phyloP scores from a whole-genome alignment of 2,888 invertebrate species.

The Parochlus steinenii region DNA sequence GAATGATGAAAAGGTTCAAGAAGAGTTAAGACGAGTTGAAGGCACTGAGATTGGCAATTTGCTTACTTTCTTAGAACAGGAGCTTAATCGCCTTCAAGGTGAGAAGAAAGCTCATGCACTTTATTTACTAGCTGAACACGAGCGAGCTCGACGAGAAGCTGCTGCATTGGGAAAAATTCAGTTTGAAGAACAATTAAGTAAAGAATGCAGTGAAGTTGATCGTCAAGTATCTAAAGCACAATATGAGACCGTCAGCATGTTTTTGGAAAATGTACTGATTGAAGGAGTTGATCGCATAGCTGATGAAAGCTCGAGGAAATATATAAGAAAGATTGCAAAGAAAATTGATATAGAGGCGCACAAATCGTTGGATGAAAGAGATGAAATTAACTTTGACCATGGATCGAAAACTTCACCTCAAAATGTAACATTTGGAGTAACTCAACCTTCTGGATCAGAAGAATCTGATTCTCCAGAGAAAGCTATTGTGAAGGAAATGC shows the following conservation, averaged over 20 bases:
- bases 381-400: constrained; percentile 19
- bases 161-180: constrained; percentile 65
- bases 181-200: constrained; percentile 50
- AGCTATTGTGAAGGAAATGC: constrained; percentile 22
- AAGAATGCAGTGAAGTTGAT: constrained; percentile 67
- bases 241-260: constrained; percentile 41
- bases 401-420: constrained; percentile 13
- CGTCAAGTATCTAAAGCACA: constrained; percentile 35
- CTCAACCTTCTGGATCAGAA: constrained; percentile 12
- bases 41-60: constrained; percentile 55
- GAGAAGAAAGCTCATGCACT: constrained; percentile 66
- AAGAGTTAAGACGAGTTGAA: constrained; percentile 50
- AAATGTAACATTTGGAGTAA: constrained; percentile 14
- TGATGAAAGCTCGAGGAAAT: constrained; percentile 34
- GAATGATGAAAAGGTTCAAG: constrained; percentile 32
- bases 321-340: constrained; percentile 36
- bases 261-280: constrained; percentile 43
- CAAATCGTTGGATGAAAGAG: constrained; percentile 23
- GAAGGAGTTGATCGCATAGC: constrained; percentile 41
- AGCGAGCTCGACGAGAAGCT: constrained; percentile 58
- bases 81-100: constrained; percentile 54
- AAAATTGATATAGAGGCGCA: constrained; percentile 38
- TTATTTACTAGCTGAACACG: constrained; percentile 58
- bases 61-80: constrained; percentile 60
- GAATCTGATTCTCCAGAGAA: constrained; percentile 15